phyloP scores from a whole-genome alignment of 2,797 vertebrate genomes.

The Sebastes wilsoni region DNA sequence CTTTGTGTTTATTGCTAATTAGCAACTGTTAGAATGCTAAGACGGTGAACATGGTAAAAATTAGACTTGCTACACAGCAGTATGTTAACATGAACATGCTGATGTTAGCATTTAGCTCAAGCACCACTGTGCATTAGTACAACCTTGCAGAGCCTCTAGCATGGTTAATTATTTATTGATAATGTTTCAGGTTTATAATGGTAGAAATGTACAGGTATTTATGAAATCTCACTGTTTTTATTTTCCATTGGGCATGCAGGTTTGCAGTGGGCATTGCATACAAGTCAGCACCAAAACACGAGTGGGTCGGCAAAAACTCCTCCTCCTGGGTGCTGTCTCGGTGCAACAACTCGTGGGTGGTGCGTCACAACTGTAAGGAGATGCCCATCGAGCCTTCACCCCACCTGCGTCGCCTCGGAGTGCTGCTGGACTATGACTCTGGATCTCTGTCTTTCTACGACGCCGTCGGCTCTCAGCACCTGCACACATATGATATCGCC shows the following conservation, averaged over 20 bases:
- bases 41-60: not conserved
- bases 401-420: conserved; percentile 92
- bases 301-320: conserved; percentile 98
- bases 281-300: conserved; percentile 95
- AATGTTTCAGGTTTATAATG: not conserved
- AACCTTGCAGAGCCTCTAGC: not conserved
- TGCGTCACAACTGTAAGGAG: conserved; percentile 95
- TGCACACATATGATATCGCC: conserved; percentile 93
- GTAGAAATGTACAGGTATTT: not conserved
- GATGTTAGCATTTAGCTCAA: not conserved
- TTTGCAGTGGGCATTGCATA: conserved; percentile 97
- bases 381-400: conserved; percentile 92
- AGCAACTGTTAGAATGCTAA: not conserved
- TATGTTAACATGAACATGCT: not conserved
- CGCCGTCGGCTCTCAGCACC: conserved; percentile 93
- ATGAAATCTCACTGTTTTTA: not conserved
- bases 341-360: conserved; percentile 96
- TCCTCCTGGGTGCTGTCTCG: conserved; percentile 96
- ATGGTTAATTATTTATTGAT: not conserved
- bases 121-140: not conserved
- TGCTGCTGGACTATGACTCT: conserved; percentile 95
- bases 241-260: conserved; percentile 74
- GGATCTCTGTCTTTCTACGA: conserved; percentile 97
- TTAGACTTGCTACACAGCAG: not conserved
- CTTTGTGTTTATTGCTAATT: not conserved